Percentiles rank a stretch among this genome's conserved stretches.
These are phyloP conservation scores for Henricia sp. DNA, from an alignment of 53 echinoderm and acorn worm species.

Conservation along the genomic window DNA sequence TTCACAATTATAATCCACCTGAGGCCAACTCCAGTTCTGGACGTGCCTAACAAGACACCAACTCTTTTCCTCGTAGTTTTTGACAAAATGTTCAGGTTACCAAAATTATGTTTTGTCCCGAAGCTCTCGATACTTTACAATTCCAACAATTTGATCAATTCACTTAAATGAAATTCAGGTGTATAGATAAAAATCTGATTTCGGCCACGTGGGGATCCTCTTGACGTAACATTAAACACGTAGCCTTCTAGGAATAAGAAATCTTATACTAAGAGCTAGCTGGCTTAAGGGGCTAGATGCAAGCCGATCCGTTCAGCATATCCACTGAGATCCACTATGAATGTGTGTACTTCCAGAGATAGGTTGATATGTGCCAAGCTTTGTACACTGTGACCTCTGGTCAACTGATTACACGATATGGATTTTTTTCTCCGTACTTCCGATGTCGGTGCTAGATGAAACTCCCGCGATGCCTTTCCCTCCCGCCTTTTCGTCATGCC, in stretches of 20 bases:
- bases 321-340: neutral
- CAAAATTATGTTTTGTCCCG: no score
- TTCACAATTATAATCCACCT: no score
- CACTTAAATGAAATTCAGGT: no score
- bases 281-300: constrained; percentile 13
- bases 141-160: no score
- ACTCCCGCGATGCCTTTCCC: constrained; percentile 6
- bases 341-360: neutral
- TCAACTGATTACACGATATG: constrained; percentile 47
- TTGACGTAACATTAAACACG: constrained; percentile 26
- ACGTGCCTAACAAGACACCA: no score
- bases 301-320: constrained; percentile 19
- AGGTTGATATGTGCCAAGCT: neutral
- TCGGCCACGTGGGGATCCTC: no score
- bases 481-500: neutral
- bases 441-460: constrained; percentile 8
- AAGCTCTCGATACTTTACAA: no score
- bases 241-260: constrained; percentile 29
- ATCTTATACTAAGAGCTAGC: constrained; percentile 35
- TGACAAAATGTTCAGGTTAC: no score
- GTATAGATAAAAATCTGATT: no score
- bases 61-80: no score
- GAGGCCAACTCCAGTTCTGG: no score
- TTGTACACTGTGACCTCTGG: neutral
- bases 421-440: constrained; percentile 32